Percentiles rank a stretch among this genome's conserved stretches.
These are phyloP conservation scores for Acanthopleura granulata DNA, from an alignment of 2,888 invertebrate species.

Conservation along the genomic window DNA sequence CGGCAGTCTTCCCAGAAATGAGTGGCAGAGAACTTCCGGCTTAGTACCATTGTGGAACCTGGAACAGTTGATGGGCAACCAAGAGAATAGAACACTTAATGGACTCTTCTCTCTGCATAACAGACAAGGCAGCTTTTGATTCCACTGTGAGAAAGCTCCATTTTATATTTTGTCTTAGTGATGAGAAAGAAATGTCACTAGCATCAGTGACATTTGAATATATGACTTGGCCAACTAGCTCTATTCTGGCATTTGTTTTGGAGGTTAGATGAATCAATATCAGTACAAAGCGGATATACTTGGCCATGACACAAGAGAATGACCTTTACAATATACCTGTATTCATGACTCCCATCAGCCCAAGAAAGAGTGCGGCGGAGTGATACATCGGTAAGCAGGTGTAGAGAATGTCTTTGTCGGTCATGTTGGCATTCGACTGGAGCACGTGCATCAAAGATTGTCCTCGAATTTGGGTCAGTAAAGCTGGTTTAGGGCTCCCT, in stretches of 20 bases:
- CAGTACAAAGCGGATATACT: too few species aligned
- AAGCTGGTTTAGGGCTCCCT: constrained; percentile 78
- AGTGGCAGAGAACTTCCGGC: constrained; percentile 92
- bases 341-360: constrained; percentile 69
- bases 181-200: too few species aligned
- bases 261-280: too few species aligned
- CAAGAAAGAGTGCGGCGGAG: constrained; percentile 90
- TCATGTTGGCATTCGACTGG: constrained; percentile 29
- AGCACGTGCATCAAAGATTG: constrained; percentile 32
- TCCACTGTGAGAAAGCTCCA: too few species aligned
- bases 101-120: too few species aligned
- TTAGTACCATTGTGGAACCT: constrained; percentile 84
- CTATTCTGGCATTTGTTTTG: too few species aligned
- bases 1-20: constrained; percentile 91
- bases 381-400: constrained; percentile 94
- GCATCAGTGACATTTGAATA: too few species aligned
- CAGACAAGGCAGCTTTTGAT: too few species aligned
- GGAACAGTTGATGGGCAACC: constrained; percentile 19
- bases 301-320: too few species aligned
- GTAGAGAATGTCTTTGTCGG: constrained; percentile 82
- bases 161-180: too few species aligned
- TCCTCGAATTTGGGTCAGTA: constrained; percentile 83
- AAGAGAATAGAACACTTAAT: too few species aligned
- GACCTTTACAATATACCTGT: neutral
- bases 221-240: too few species aligned